Evolutionary conservation across 2,797 vertebrate species (phyloP).

Genomic region (Chromis chromis): DNA sequence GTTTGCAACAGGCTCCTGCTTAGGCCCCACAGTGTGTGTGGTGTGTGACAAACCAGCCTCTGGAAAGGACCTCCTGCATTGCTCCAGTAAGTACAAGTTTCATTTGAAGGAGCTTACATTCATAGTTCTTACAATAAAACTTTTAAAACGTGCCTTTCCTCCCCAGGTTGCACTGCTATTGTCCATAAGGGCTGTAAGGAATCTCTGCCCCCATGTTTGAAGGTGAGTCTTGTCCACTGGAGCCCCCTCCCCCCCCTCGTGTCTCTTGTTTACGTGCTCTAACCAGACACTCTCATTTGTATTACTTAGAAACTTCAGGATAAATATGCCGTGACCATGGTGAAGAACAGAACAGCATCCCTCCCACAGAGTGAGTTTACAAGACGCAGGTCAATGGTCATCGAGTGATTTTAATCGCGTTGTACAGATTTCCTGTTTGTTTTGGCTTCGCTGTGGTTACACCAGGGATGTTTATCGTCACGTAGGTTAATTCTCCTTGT

Average conservation of each 20-base stretch:
- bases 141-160: conserved; percentile 18
- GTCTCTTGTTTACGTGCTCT: conserved; percentile 32
- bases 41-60: conserved; percentile 91
- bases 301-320: conserved; percentile 90
- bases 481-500: neutral
- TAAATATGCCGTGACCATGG: conserved; percentile 80
- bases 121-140: no score
- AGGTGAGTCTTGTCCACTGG: conserved; percentile 79
- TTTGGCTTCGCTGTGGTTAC: neutral
- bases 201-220: conserved; percentile 86
- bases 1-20: conserved; percentile 88
- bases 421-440: neutral
- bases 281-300: conserved; percentile 50
- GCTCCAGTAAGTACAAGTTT: conserved; percentile 86
- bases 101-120: no score
- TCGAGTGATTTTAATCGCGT: no score
- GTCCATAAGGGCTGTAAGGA: conserved; percentile 94
- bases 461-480: neutral
- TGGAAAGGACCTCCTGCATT: conserved; percentile 93
- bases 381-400: conserved; percentile 1
- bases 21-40: conserved; percentile 87
- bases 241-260: neutral
- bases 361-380: conserved; percentile 86
- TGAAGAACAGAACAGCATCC: conserved; percentile 82
- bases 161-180: conserved; percentile 88